Percentiles rank a stretch among this genome's conserved stretches.
These are phyloP conservation scores for Temnothorax longispinosus DNA, from an alignment of 1,140 invertebrate species.

Conservation along the genomic window DNA sequence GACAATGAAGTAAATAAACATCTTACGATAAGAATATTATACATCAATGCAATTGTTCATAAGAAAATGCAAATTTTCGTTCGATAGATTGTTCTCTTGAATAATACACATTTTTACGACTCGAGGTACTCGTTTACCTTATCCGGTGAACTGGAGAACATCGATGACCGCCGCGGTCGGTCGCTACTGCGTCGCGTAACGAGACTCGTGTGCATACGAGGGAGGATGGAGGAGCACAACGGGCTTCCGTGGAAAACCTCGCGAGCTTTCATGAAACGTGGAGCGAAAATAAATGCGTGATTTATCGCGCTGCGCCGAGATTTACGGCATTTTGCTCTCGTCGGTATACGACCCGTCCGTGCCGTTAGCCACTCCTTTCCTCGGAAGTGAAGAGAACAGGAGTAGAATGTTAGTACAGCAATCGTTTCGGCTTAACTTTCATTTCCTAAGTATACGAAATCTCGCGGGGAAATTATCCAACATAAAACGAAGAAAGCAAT, in stretches of 20 bases:
- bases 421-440: conserved; percentile 43
- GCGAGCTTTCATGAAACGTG: neutral
- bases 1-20: neutral
- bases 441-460: conserved; percentile 49
- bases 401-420: neutral
- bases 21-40: neutral
- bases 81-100: neutral
- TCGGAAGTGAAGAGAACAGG: neutral
- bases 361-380: conserved; percentile 26
- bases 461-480: neutral
- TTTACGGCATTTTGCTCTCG: conserved; percentile 21
- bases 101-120: neutral
- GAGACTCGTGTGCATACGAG: neutral
- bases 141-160: neutral
- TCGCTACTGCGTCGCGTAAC: conserved; percentile 1
- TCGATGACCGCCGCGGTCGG: neutral
- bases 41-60: neutral
- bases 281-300: conserved; percentile 32
- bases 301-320: conserved; percentile 16
- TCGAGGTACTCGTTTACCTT: neutral
- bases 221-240: neutral
- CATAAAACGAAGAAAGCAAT: conserved; percentile 13
- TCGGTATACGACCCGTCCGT: neutral
- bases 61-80: neutral
- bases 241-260: conserved; percentile 12